Percentiles rank a stretch among this genome's conserved stretches.
phyloP scores from a whole-genome alignment of 2,888 invertebrate species.

The Onchidella celtica region DNA sequence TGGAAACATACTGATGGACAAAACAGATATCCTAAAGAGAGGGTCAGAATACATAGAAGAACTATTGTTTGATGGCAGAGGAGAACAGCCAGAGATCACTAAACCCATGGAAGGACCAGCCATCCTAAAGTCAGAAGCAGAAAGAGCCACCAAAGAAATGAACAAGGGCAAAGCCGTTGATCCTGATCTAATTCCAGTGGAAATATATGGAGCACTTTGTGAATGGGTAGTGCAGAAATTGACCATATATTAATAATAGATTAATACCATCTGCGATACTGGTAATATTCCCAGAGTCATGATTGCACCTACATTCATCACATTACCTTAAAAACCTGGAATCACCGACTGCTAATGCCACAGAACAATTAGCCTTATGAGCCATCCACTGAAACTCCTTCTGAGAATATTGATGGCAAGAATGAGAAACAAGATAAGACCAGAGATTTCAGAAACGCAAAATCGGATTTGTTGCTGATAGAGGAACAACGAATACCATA shows the following conservation, averaged over 20 bases:
- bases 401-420: not conserved
- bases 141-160: conserved; percentile 3
- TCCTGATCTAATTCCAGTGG: not conserved
- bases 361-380: conserved; percentile 14
- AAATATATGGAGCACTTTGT: not conserved
- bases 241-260: not conserved
- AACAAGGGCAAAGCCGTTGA: not conserved
- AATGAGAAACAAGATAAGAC: not conserved
- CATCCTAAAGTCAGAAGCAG: not conserved
- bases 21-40: too few species aligned
- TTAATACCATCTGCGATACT: too few species aligned
- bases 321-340: too few species aligned
- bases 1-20: too few species aligned
- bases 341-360: not conserved
- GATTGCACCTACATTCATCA: not conserved
- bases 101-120: not conserved
- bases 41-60: too few species aligned
- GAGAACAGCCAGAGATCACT: too few species aligned
- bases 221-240: not conserved
- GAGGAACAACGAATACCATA: conserved; percentile 1
- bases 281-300: not conserved
- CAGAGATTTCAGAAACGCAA: not conserved
- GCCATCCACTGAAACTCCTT: conserved; percentile 1
- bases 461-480: too few species aligned
- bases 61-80: too few species aligned